phyloP scores from a whole-genome alignment of 2,888 invertebrate species.

The Phasia obesa region DNA sequence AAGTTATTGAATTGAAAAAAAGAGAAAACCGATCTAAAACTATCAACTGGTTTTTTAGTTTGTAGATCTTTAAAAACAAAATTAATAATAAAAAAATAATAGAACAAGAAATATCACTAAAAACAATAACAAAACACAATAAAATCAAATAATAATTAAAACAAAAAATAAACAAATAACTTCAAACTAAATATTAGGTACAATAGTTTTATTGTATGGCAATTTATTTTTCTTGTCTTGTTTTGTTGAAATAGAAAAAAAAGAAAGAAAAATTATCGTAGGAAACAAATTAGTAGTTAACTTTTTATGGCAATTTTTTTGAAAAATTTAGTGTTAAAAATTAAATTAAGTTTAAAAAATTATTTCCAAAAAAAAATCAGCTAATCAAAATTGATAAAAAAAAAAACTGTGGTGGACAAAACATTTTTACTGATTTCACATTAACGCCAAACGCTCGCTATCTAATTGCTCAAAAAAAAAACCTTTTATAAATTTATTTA shows the following conservation, averaged over 20 bases:
- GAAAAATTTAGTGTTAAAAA: constrained; percentile 21
- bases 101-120: constrained; percentile 56
- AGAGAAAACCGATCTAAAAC: constrained; percentile 37
- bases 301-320: constrained; percentile 56
- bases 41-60: constrained; percentile 59
- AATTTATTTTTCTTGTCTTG: constrained; percentile 15
- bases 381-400: constrained; percentile 21
- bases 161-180: constrained; percentile 18
- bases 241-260: constrained; percentile 52
- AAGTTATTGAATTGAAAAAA: constrained; percentile 64
- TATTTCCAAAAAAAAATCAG: constrained; percentile 3
- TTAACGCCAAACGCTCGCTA: not conserved
- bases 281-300: constrained; percentile 40
- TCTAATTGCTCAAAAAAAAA: not conserved
- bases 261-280: constrained; percentile 8
- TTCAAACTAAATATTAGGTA: constrained; percentile 46
- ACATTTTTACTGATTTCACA: not conserved
- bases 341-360: constrained; percentile 28
- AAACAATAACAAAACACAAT: constrained; percentile 32
- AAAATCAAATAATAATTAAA: not conserved
- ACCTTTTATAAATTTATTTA: too few species aligned
- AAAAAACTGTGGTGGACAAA: constrained; percentile 12
- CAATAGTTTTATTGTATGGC: constrained; percentile 59
- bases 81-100: constrained; percentile 18
- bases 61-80: constrained; percentile 39